These are phyloP conservation scores for Contarinia nasturtii DNA, from an alignment of 1,140 invertebrate species.

Conservation along the genomic window DNA sequence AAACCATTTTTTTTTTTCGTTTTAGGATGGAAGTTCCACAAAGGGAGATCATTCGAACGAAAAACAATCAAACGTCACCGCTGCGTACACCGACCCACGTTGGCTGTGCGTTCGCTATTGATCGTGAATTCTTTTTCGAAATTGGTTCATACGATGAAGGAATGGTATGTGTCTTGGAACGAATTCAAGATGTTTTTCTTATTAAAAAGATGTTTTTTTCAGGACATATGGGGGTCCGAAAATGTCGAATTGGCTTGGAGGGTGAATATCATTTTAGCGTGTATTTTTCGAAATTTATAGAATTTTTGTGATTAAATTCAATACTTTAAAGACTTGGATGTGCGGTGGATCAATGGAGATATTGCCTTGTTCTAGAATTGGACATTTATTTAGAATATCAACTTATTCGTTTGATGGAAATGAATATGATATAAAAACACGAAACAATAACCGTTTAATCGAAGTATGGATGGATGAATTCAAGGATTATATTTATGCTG, in stretches of 20 bases:
- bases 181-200: no score
- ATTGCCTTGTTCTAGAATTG: slow-evolving; percentile 88
- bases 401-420: slow-evolving; percentile 81
- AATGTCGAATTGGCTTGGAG: slow-evolving; percentile 97
- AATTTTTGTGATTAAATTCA: no score
- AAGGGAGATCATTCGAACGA: slow-evolving; percentile 34
- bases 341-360: slow-evolving; percentile 92
- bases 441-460: slow-evolving; percentile 75
- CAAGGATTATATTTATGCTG: slow-evolving; percentile 77
- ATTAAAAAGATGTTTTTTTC: background rate
- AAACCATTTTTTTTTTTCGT: background rate
- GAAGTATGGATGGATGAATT: slow-evolving; percentile 90
- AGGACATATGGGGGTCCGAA: slow-evolving; percentile 75
- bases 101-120: slow-evolving; percentile 83
- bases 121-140: slow-evolving; percentile 74
- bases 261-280: slow-evolving; percentile 37
- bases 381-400: slow-evolving; percentile 91
- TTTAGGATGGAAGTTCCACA: slow-evolving; percentile 32
- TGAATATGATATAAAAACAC: slow-evolving; percentile 66
- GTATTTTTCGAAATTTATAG: slow-evolving; percentile 49
- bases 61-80: slow-evolving; percentile 45
- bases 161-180: no score
- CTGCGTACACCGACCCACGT: slow-evolving; percentile 90
- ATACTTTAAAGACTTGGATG: slow-evolving; percentile 96
- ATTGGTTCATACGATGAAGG: slow-evolving; percentile 79